A percentile compares a stretch with the other conserved stretches of the same genome.
phyloP scores from a whole-genome alignment of 2,888 invertebrate genomes.

The Sicus ferrugineus region DNA sequence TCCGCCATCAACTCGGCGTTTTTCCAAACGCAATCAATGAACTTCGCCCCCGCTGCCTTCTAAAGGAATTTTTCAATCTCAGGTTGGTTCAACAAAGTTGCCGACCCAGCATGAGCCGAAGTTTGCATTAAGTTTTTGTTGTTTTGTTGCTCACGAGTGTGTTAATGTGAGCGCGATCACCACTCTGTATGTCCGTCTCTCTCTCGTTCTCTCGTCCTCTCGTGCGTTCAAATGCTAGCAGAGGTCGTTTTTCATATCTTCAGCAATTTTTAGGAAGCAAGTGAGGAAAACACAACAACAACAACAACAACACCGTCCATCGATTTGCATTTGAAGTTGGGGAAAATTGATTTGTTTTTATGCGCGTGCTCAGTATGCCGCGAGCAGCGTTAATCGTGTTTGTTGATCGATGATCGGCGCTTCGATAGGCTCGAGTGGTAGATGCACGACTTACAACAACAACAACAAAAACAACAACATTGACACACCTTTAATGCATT shows the following conservation, averaged over 20 bases:
- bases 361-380: neutral
- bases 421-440: neutral
- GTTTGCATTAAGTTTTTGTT: too few relatives aligned
- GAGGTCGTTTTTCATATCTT: too few relatives aligned
- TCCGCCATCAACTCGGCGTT: neutral
- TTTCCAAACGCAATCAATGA: constrained; percentile 4
- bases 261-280: neutral
- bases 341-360: constrained; percentile 24
- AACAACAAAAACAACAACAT: too few relatives aligned
- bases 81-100: neutral
- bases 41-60: constrained; percentile 22
- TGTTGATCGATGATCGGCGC: constrained; percentile 4
- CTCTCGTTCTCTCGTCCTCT: neutral
- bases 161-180: neutral
- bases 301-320: constrained; percentile 4
- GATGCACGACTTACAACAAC: neutral
- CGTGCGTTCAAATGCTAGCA: constrained; percentile 5
- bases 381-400: neutral
- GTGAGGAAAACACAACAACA: neutral
- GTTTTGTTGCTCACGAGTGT: neutral
- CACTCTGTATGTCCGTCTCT: neutral
- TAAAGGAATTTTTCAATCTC: constrained; percentile 13
- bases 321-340: constrained; percentile 13
- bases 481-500: too few relatives aligned
- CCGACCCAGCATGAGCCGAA: neutral